Percentiles rank a stretch among this genome's conserved stretches.
phyloP scores from a whole-genome alignment of 2,888 invertebrate species.

The Lithophane leautieri region DNA sequence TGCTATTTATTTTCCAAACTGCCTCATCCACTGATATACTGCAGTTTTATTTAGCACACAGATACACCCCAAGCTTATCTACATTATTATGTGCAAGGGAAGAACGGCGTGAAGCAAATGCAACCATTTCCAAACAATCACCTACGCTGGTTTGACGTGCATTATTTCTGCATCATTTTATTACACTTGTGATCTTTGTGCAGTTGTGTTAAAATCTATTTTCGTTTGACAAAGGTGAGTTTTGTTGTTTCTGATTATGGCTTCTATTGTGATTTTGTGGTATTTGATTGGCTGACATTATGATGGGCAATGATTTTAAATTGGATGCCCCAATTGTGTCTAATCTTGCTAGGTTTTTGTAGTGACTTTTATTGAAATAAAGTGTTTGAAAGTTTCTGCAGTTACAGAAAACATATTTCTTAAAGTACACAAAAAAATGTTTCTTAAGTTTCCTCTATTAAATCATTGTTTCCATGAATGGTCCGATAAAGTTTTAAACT shows the following conservation, averaged over 20 bases:
- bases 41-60: slow-evolving; percentile 61
- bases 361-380: background rate
- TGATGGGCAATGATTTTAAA: slow-evolving; percentile 59
- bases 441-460: background rate
- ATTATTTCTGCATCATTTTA: slow-evolving; percentile 64
- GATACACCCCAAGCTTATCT: slow-evolving; percentile 59
- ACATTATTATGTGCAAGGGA: slow-evolving; percentile 66
- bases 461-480: background rate
- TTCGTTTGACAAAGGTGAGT: slow-evolving; percentile 55
- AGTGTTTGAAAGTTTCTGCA: background rate
- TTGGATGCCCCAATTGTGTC: slow-evolving; percentile 38
- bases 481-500: background rate
- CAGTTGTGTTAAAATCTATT: slow-evolving; percentile 45
- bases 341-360: slow-evolving; percentile 31
- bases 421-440: too few species aligned
- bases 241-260: slow-evolving; percentile 47
- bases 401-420: background rate
- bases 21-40: slow-evolving; percentile 62
- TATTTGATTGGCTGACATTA: slow-evolving; percentile 66
- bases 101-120: slow-evolving; percentile 71
- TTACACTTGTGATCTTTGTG: slow-evolving; percentile 54
- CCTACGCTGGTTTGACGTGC: slow-evolving; percentile 81
- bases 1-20: slow-evolving; percentile 40
- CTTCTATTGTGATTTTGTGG: slow-evolving; percentile 50
- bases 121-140: slow-evolving; percentile 83